These are phyloP conservation scores for Scaptodrosophila latifasciaeformis DNA, from an alignment of 2,888 invertebrate genomes.

Conservation along the genomic window DNA sequence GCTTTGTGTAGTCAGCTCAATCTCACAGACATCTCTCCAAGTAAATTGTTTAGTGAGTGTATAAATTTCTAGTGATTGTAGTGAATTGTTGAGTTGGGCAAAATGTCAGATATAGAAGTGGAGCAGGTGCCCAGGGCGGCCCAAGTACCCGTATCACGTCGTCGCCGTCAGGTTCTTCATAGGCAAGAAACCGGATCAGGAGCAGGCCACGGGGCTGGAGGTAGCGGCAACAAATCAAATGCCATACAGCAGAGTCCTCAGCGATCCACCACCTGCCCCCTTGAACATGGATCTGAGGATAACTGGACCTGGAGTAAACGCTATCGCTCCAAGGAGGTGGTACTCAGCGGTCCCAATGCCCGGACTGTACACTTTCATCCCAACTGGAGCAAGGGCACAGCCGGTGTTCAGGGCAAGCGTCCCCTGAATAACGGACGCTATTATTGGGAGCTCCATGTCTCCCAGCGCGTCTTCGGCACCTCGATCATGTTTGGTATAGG, in stretches of 20 bases:
- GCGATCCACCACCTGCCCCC: conserved; percentile 44
- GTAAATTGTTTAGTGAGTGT: neutral
- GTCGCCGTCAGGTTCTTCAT: conserved; percentile 26
- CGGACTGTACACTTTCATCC: conserved; percentile 84
- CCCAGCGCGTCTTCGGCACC: conserved; percentile 82
- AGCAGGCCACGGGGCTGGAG: too few species aligned
- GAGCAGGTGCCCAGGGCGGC: conserved; percentile 15
- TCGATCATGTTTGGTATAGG: conserved; percentile 85
- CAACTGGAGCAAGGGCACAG: conserved; percentile 85
- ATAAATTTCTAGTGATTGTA: conserved; percentile 4
- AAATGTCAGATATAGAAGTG: conserved; percentile 50
- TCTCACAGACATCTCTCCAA: neutral
- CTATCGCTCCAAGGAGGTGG: conserved; percentile 78
- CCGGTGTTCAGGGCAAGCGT: conserved; percentile 81
- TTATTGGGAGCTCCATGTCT: conserved; percentile 81
- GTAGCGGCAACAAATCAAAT: too few species aligned
- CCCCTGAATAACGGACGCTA: conserved; percentile 80
- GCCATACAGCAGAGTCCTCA: conserved; percentile 5
- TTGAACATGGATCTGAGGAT: conserved; percentile 78
- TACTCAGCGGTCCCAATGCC: conserved; percentile 77
- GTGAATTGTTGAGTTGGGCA: conserved; percentile 14
- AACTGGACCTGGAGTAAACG: conserved; percentile 82
- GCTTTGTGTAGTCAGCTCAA: neutral
- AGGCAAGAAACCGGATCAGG: conserved; percentile 1
- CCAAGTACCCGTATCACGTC: conserved; percentile 13